A percentile compares a stretch with the other conserved stretches of the same genome.
These are phyloP conservation scores for Lepidurus apus DNA, from an alignment of 1,140 invertebrate genomes.

Conservation along the genomic window DNA sequence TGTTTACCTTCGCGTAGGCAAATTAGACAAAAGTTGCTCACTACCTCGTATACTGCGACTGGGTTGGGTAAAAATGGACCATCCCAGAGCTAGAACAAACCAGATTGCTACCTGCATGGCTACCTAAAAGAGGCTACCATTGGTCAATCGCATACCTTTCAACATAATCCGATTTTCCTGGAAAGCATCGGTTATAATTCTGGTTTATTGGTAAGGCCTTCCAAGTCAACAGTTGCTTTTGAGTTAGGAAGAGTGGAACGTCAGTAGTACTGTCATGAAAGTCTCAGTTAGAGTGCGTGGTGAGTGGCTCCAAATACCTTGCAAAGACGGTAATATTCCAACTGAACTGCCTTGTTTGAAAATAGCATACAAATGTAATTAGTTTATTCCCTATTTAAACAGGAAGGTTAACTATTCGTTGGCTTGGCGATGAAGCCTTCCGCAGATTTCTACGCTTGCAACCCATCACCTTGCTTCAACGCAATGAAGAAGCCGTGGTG, in stretches of 20 bases:
- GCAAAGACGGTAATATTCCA: slow-evolving; percentile 47
- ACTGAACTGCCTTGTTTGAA: not conserved
- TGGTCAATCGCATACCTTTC: not conserved
- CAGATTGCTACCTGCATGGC: not conserved
- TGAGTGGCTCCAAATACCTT: slow-evolving; percentile 61
- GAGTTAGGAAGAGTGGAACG: slow-evolving; percentile 36
- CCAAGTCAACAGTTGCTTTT: not conserved
- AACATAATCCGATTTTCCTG: slow-evolving; percentile 8
- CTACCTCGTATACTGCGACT: slow-evolving; percentile 5
- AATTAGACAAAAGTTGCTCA: not conserved
- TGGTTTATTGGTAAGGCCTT: not conserved
- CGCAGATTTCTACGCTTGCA: slow-evolving; percentile 50
- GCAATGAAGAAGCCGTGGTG: slow-evolving; percentile 47
- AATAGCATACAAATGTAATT: slow-evolving; percentile 6
- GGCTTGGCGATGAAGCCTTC: slow-evolving; percentile 56
- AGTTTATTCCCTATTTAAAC: slow-evolving; percentile 23
- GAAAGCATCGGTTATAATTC: not conserved
- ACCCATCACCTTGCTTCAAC: slow-evolving; percentile 38
- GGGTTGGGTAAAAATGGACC: slow-evolving; percentile 23
- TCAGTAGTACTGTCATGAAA: slow-evolving; percentile 49
- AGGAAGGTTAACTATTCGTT: slow-evolving; percentile 49
- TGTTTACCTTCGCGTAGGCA: slow-evolving; percentile 25
- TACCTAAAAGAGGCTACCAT: not conserved
- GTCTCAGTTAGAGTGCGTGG: slow-evolving; percentile 55
- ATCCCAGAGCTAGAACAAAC: slow-evolving; percentile 9